Conservation (phyloP, 1,140 invertebrate genomes). For the Bombus confusus region DNA sequence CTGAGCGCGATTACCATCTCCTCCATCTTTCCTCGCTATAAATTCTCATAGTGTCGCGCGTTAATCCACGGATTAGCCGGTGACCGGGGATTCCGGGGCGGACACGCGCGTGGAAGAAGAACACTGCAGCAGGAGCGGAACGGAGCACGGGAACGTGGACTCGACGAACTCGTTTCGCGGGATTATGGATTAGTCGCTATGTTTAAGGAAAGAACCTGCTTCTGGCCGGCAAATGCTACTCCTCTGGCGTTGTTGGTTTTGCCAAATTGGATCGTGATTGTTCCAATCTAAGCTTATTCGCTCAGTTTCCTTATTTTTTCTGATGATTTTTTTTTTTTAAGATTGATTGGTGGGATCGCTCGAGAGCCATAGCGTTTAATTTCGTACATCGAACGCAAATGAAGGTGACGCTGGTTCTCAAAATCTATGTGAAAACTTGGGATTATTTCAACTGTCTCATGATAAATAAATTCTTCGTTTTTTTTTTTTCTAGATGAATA, state of each 20-base stretch:
- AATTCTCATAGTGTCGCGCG: slow-evolving; percentile 65
- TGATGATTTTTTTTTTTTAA: too few relatives aligned
- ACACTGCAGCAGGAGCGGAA: neutral
- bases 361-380: too few relatives aligned
- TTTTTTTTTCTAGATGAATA: too few relatives aligned
- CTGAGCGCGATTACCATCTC: slow-evolving; percentile 65
- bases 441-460: too few relatives aligned
- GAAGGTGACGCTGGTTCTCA: too few relatives aligned
- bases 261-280: too few relatives aligned
- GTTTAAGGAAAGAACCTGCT: slow-evolving; percentile 38
- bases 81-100: slow-evolving; percentile 38
- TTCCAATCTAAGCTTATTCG: too few relatives aligned
- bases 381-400: too few relatives aligned
- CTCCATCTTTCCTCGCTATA: slow-evolving; percentile 66
- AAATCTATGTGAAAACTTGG: too few relatives aligned
- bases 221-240: neutral
- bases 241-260: neutral
- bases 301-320: too few relatives aligned
- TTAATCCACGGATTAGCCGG: slow-evolving; percentile 67
- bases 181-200: slow-evolving; percentile 50
- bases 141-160: neutral
- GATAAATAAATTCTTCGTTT: too few relatives aligned
- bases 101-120: neutral
- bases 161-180: slow-evolving; percentile 50
- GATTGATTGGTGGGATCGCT: too few relatives aligned